Evolutionary conservation across 2,113 vertebrate genomes (phyloP).

Genomic region (Blennius ocellaris): DNA sequence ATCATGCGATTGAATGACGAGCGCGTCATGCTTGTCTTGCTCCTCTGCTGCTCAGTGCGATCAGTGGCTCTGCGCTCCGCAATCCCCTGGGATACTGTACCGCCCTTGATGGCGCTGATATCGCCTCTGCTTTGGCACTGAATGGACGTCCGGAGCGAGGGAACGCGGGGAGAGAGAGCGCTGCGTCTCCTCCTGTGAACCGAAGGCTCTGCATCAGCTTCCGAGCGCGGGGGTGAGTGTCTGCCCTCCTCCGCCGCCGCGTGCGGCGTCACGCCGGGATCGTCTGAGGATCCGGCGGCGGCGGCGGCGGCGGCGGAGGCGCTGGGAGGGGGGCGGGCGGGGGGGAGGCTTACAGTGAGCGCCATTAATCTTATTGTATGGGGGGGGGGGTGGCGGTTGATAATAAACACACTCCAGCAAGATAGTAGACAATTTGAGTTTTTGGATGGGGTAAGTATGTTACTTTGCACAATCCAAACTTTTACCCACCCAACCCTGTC

Average conservation of each 20-base stretch:
- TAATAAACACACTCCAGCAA: slow-evolving; percentile 22
- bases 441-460: slow-evolving; percentile 40
- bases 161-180: slow-evolving; percentile 67
- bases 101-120: slow-evolving; percentile 83
- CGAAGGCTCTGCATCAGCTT: slow-evolving; percentile 62
- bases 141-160: slow-evolving; percentile 87
- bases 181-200: slow-evolving; percentile 66
- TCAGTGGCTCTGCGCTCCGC: slow-evolving; percentile 81
- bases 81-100: slow-evolving; percentile 76
- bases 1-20: slow-evolving; percentile 78
- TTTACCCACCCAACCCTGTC: slow-evolving; percentile 2
- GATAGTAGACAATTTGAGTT: slow-evolving; percentile 63
- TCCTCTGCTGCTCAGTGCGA: slow-evolving; percentile 55
- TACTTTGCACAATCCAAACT: slow-evolving; percentile 71
- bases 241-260: slow-evolving; percentile 9
- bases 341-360: slow-evolving; percentile 10
- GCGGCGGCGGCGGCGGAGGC: slow-evolving; percentile 25
- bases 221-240: slow-evolving; percentile 80
- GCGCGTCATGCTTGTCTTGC: slow-evolving; percentile 72
- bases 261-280: slow-evolving; percentile 48
- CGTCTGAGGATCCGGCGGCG: slow-evolving; percentile 54
- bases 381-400: slow-evolving; percentile 7
- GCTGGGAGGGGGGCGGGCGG: neutral
- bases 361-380: slow-evolving; percentile 19
- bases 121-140: slow-evolving; percentile 86